phyloP scores from a whole-genome alignment of 2,113 vertebrate genomes.

The Leiothrix lutea region DNA sequence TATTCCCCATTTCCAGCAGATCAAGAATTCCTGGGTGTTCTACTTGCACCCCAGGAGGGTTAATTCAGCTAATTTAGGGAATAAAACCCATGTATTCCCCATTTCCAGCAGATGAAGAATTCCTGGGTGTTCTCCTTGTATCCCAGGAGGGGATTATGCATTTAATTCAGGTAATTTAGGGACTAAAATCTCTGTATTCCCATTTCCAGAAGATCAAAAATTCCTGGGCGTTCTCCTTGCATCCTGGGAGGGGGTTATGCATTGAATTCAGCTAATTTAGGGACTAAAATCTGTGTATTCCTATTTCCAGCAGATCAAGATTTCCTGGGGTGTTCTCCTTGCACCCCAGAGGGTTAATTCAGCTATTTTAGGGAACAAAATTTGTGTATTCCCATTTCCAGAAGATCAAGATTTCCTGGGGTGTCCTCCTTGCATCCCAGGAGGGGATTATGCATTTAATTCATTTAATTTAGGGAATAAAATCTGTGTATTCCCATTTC shows the following conservation, averaged over 20 bases:
- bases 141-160: not conserved
- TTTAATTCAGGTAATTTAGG: not conserved
- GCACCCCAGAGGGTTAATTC: not conserved
- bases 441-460: not conserved
- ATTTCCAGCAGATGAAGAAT: too few species aligned
- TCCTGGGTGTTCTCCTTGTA: too few species aligned
- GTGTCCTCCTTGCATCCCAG: not conserved
- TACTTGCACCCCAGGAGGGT: not conserved
- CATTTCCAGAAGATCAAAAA: not conserved
- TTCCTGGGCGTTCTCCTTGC: not conserved
- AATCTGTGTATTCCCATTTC: too few species aligned
- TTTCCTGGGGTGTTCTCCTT: not conserved
- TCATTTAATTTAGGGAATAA: too few species aligned
- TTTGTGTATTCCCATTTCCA: fast-evolving
- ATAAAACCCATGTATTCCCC: too few species aligned
- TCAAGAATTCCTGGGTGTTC: not conserved
- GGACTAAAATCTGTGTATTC: fast-evolving
- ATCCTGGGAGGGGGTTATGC: not conserved
- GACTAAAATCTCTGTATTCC: fast-evolving
- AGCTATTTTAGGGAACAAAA: not conserved
- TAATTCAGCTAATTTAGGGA: too few species aligned
- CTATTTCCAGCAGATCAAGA: not conserved
- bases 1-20: not conserved
- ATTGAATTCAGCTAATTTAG: not conserved
- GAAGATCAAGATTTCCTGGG: not conserved